Evolutionary conservation across 1,140 invertebrate species (phyloP).

Genomic region (Mesaphorura yosii): DNA sequence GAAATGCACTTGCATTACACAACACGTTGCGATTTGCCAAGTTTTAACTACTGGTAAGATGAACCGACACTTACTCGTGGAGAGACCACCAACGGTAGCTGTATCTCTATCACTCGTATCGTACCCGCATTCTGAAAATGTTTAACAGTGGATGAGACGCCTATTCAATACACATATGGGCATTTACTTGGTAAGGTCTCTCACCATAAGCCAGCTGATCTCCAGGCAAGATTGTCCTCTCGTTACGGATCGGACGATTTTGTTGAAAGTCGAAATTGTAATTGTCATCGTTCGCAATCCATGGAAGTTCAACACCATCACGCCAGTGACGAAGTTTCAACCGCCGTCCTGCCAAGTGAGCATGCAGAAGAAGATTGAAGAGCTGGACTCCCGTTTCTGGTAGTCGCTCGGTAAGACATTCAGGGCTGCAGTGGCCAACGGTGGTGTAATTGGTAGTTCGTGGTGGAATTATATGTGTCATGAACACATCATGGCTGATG

Average conservation of each 20-base stretch:
- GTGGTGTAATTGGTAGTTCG: not conserved
- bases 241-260: not conserved
- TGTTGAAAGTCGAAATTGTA: conserved; percentile 53
- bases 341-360: conserved; percentile 41
- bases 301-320: conserved; percentile 47
- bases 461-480: conserved; percentile 10
- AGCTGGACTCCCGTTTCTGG: conserved; percentile 7
- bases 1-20: not conserved
- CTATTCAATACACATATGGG: not conserved
- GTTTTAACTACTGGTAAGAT: not conserved
- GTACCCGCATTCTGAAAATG: conserved; percentile 5
- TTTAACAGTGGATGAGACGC: not conserved
- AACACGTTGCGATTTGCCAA: not conserved
- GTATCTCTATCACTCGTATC: not conserved
- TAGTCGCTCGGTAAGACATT: conserved; percentile 1
- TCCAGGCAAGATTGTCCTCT: not conserved
- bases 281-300: conserved; percentile 52
- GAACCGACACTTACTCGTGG: not conserved
- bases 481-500: not conserved
- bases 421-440: conserved; percentile 13
- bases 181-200: not conserved
- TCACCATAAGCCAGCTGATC: conserved; percentile 11
- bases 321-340: conserved; percentile 52
- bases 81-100: not conserved
- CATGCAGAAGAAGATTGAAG: conserved; percentile 16